Conservation (phyloP, 2,113 vertebrate genomes). For the Podiceps cristatus region DNA sequence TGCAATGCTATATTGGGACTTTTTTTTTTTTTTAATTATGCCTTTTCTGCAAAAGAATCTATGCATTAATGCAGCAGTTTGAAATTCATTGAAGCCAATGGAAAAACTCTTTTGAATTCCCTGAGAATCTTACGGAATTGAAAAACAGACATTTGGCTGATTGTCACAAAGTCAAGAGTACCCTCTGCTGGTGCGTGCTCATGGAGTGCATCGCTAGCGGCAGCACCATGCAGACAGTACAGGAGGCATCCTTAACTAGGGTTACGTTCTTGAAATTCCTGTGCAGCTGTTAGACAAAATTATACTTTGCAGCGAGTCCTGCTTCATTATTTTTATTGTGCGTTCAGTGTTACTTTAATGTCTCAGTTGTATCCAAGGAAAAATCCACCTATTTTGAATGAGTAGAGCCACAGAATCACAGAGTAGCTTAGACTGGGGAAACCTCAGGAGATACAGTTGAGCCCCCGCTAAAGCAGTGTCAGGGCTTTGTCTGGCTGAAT, state of each 20-base stretch:
- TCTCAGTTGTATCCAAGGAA: neutral
- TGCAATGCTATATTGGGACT: neutral
- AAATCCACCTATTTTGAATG: neutral
- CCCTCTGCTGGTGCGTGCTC: constrained; percentile 62
- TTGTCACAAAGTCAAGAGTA: neutral
- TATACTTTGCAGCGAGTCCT: neutral
- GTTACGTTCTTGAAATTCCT: neutral
- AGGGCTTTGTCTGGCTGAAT: neutral
- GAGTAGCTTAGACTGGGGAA: neutral
- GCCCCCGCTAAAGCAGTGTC: neutral
- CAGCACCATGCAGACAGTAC: neutral
- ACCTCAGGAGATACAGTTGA: neutral
- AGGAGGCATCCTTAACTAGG: neutral
- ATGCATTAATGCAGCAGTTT: neutral
- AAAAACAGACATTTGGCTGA: accelerated
- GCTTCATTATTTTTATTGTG: neutral
- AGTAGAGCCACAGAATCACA: no score
- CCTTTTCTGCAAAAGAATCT: neutral
- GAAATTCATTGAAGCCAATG: neutral
- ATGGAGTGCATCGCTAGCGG: no score
- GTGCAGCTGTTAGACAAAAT: accelerated
- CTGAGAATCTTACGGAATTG: accelerated
- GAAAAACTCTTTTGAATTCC: neutral
- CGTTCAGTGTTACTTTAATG: neutral
- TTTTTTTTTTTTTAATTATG: neutral